Percentiles rank a stretch among this genome's conserved stretches.
These are phyloP conservation scores for Brachyopa scutellaris DNA, from an alignment of 2,888 invertebrate genomes.

Conservation along the genomic window DNA sequence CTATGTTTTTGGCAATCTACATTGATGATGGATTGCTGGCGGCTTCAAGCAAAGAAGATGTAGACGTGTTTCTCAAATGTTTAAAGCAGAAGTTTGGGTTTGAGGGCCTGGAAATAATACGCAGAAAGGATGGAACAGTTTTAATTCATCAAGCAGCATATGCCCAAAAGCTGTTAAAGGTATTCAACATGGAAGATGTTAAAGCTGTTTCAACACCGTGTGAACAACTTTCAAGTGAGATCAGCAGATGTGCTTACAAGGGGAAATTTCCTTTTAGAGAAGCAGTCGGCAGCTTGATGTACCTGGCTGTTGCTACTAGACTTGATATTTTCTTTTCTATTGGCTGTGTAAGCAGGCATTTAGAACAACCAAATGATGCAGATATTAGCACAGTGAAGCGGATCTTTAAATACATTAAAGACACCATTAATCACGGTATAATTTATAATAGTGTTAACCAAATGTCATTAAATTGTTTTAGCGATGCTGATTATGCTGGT, in stretches of 20 bases:
- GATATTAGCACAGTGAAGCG: conserved; percentile 31
- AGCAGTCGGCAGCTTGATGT: conserved; percentile 7
- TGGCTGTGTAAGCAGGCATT: neutral
- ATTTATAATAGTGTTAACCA: conserved; percentile 12
- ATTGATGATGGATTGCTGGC: conserved; percentile 69
- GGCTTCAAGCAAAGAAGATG: neutral
- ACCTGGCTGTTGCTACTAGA: neutral
- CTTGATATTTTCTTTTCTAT: conserved; percentile 5
- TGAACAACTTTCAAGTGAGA: neutral
- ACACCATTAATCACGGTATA: conserved; percentile 13
- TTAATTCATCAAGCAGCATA: conserved; percentile 27
- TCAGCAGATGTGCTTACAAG: neutral
- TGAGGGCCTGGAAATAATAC: conserved; percentile 26
- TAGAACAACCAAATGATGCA: conserved; percentile 1
- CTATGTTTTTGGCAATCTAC: conserved; percentile 70
- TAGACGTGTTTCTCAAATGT: neutral
- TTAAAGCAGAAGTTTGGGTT: neutral
- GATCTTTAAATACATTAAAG: conserved; percentile 33
- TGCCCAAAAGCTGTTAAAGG: neutral
- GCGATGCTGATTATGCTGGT: neutral
- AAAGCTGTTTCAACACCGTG: conserved; percentile 11
- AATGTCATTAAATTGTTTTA: conserved; percentile 11
- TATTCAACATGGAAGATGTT: conserved; percentile 22
- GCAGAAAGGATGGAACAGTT: conserved; percentile 7
- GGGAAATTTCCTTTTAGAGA: conserved; percentile 3